Base-by-base conservation (phyloP, 2,888 invertebrate species). In the Orthosia gracilis region DNA sequence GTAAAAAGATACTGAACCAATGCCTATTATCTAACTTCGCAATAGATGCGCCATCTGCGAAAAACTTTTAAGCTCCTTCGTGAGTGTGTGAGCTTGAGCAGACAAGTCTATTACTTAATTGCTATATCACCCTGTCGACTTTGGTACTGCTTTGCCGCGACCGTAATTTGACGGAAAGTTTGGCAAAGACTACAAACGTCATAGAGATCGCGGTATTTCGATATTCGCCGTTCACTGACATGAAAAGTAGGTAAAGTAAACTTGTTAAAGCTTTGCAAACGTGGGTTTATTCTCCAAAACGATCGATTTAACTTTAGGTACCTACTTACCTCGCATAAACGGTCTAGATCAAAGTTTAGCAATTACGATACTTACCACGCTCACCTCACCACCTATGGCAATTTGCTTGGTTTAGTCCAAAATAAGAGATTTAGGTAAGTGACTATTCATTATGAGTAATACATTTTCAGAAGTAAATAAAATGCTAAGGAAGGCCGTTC, bases 341-440 rank as follows among this genome's bases (percentile, higher is more conserved):
- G 89, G 87, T 89, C 90, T 90, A 91, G 89, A 91, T 91, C 86
- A 87, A 91, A 80, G 83, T 92, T 90, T 89, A 87, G 87, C 88
- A 90, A 92, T 92, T 90, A 90, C 83, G 88, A 87, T 89, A 89
- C 83, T 83, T 80, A 76, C 83, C 70, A 54, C 52, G 52, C 47
- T 73, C 50, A 62, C 49, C 47, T 73, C 50, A 62, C 49, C 52
- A 69, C n/a, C 62, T 67, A 70, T 50, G 65, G 12, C 5, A 54
- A 49, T 69, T 83, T 49, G 18, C 26, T 65, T 55, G 49, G 26
- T 59, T 83, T 17, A 18, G 4, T n/a, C 12, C 11, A 21, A 65
- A 79, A 62, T 68, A 73, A 58, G 61, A 73, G 45, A 62, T 61
- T 64, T n/a, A n/a, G 17, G n/a, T 71, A 67, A 64, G 59, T 59